Evolutionary conservation across 2,113 vertebrate genomes (phyloP).

Genomic region (Galemys pyrenaicus): DNA sequence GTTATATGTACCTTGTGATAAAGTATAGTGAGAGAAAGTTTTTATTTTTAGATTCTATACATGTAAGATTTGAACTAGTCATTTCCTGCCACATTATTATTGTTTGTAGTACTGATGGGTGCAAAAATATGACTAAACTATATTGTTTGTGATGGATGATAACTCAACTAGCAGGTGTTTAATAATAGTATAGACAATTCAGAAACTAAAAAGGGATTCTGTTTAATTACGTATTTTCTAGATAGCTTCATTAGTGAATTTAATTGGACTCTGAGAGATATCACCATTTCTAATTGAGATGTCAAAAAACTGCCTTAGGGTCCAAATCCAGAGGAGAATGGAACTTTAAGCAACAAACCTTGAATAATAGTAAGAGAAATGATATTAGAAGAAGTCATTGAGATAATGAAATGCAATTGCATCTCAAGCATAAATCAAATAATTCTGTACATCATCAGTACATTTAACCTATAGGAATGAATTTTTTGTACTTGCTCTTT

Average conservation of each 20-base stretch:
- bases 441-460: neutral
- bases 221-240: neutral
- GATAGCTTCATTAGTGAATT: conserved; percentile 15
- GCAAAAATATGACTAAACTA: neutral
- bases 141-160: conserved; percentile 25
- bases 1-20: neutral
- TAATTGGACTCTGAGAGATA: conserved; percentile 38
- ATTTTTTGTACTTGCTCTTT: neutral
- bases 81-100: neutral
- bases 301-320: neutral
- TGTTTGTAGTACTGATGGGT: neutral
- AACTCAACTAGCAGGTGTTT: neutral
- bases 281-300: neutral
- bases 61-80: neutral
- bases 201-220: neutral
- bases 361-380: conserved; percentile 13
- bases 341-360: neutral
- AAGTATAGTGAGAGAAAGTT: neutral
- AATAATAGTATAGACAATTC: neutral
- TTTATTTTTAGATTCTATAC: neutral
- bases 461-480: neutral
- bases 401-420: neutral
- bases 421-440: neutral
- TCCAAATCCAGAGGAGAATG: neutral
- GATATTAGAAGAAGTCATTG: neutral